These are phyloP conservation scores for Hozukius guyotensis DNA, from an alignment of 2,797 vertebrate species.

Conservation along the genomic window DNA sequence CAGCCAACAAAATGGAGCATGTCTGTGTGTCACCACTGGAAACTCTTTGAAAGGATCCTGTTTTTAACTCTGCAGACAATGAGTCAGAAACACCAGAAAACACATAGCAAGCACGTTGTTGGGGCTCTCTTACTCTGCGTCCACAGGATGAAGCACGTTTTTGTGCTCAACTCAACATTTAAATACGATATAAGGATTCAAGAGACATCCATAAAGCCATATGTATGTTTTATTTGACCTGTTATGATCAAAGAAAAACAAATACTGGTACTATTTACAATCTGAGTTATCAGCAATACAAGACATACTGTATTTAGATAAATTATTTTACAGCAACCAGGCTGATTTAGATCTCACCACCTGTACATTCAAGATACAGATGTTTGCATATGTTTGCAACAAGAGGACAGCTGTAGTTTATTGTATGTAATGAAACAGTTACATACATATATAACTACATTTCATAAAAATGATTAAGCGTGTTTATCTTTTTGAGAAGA, in stretches of 20 bases:
- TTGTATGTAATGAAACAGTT: not conserved
- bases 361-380: not conserved
- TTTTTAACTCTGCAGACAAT: constrained; percentile 65
- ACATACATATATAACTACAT: not conserved
- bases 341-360: not conserved
- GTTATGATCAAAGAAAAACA: not conserved
- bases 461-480: not conserved
- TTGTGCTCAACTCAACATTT: constrained; percentile 11
- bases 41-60: constrained; percentile 63
- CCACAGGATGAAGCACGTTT: not conserved
- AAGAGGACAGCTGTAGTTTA: not conserved
- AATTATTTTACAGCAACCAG: constrained; percentile 9
- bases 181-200: constrained; percentile 2
- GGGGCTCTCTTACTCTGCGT: not conserved
- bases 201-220: not conserved
- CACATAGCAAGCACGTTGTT: constrained; percentile 27
- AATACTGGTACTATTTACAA: constrained; percentile 25
- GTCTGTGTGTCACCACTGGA: constrained; percentile 74
- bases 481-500: not conserved
- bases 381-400: not conserved
- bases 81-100: constrained; percentile 67
- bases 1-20: constrained; percentile 50
- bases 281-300: not conserved
- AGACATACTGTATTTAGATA: constrained; percentile 33
- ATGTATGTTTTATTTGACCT: constrained; percentile 32